Evolutionary conservation across 2,113 vertebrate genomes (phyloP).

Genomic region (Pyxicephalus adspersus): DNA sequence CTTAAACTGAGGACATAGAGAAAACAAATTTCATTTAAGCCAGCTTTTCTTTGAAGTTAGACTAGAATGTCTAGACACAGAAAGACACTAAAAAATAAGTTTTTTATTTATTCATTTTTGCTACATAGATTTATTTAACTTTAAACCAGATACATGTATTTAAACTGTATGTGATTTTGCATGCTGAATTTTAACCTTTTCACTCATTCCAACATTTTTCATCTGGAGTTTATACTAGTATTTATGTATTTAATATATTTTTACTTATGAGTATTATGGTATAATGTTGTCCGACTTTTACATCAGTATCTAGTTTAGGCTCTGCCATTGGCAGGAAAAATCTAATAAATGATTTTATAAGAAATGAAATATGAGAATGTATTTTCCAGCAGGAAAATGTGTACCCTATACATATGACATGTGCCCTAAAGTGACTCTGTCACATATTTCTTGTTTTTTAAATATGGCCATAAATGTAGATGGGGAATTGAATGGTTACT

Average conservation of each 20-base stretch:
- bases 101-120: conserved; percentile 7
- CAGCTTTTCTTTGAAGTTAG: not conserved
- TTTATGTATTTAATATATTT: not conserved
- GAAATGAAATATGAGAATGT: conserved; percentile 23
- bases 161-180: not conserved
- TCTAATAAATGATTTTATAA: conserved; percentile 17
- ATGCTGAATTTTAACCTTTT: not conserved
- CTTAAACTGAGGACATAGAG: not conserved
- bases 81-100: not conserved
- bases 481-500: too few relatives aligned
- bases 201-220: not conserved
- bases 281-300: not conserved
- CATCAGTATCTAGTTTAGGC: not conserved
- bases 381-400: conserved; percentile 20
- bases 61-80: not conserved
- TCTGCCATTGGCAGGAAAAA: conserved; percentile 11
- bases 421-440: not conserved
- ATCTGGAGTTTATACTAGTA: not conserved
- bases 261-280: not conserved
- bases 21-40: not conserved
- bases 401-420: not conserved
- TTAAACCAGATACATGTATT: not conserved
- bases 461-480: too few relatives aligned
- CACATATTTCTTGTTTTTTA: too few relatives aligned
- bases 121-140: not conserved